Conservation (phyloP, 1,140 invertebrate genomes). For the Tribolium castaneum region DNA sequence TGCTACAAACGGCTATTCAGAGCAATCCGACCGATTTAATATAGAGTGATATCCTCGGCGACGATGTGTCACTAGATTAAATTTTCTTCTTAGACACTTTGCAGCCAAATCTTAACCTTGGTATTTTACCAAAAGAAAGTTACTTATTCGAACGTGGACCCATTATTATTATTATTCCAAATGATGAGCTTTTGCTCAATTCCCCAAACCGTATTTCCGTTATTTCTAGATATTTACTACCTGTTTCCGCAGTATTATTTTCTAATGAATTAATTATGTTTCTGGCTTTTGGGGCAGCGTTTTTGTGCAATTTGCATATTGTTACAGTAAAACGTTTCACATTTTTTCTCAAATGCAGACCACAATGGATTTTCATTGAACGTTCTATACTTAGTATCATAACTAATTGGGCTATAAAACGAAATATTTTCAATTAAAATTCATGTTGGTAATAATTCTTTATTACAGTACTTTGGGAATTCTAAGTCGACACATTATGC, state of each 20-base stretch:
- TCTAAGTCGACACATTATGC: constrained; percentile 14
- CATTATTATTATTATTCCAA: not conserved
- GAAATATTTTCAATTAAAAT: constrained; percentile 25
- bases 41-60: constrained; percentile 6
- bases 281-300: not conserved
- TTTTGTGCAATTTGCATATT: not conserved
- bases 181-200: not conserved
- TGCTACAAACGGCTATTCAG: constrained; percentile 4
- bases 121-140: not conserved
- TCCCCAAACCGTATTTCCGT: not conserved
- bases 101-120: not conserved
- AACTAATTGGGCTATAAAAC: constrained; percentile 10
- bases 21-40: constrained; percentile 20
- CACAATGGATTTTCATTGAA: not conserved
- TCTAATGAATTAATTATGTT: not conserved
- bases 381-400: constrained; percentile 1
- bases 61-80: constrained; percentile 4
- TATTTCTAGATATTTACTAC: not conserved
- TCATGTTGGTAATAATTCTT: constrained; percentile 28
- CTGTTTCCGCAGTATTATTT: not conserved
- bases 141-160: not conserved
- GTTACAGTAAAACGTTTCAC: not conserved
- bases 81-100: constrained; percentile 4
- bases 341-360: not conserved
- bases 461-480: constrained; percentile 21